Base-by-base conservation (phyloP, 2,888 invertebrate genomes). In the Creontiades dilutus region DNA sequence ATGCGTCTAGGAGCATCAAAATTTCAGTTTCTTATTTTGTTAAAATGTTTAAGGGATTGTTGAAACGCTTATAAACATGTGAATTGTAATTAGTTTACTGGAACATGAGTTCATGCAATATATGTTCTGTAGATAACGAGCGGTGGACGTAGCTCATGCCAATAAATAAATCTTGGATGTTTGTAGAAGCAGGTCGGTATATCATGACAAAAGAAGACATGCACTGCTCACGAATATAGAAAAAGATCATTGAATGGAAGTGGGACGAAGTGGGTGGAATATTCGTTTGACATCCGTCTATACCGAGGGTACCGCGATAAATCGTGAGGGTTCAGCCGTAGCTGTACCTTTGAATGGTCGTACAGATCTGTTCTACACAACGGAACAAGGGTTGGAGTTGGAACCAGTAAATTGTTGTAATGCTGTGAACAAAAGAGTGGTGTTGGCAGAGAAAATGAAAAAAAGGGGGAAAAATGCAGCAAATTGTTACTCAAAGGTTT, bases 331-430 rank as follows among this genome's bases (percentile, higher is more conserved):
- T 57, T 57, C n/a, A 57, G 57, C 57, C 19, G 7, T 14, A n/a
- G 16, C n/a, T 14, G 57, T 57, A 57, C 16, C 57, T 16, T n/a
- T 57, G 57, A 57, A 57, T 57, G 57, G 57, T n/a, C n/a, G 57
- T n/a, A 57, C n/a, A n/a, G 57, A n/a, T 57, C 57, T 57, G 57
- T 57, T 57, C n/a, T 57, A 57, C 16, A 57, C 57, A 14, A 57
- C 57, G n/a, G n/a, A 14, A 57, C 57, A 16, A 57, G 16, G 57
- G 12, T n/a, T n/a, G n/a, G 57, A 57, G n/a, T n/a, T n/a, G 5
- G 57, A 57, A 57, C 57, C n/a, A n/a, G 57, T 57, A n/a, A 57
- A 57, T 57, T 57, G n/a, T 57, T 57, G 57, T 57, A 7, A 1
- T 2, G 57, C 37, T 7, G 37, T 4, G 5, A 57, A 57, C 57